Base-by-base conservation (phyloP, 2,888 invertebrate species). In the Rhorus exstirpatorius region DNA sequence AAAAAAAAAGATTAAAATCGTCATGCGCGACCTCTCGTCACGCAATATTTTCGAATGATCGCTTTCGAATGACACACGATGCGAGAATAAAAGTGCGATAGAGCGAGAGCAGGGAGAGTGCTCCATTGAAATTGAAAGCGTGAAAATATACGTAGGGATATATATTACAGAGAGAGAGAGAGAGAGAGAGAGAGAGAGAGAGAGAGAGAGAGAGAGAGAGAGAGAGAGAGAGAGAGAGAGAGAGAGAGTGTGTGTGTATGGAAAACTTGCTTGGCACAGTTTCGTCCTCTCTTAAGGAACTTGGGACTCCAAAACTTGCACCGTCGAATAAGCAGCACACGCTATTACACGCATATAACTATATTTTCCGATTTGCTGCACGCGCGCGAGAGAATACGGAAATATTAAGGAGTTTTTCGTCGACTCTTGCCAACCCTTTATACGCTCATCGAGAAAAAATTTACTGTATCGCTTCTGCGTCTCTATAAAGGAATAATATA, bases 391-490 rank as follows among this genome's bases (percentile, higher is more conserved):
- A 78, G 71, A 71, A 78, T 74, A 78, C 71, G 78, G 71, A 78
- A 78, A 78, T 78, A 71, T 70, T 63, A 44, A 70, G 63, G 78
- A 78, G 78, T n/a, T 63, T 46, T 49, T 44, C 41, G 60, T 21
- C 46, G 71, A 17, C 58, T 31, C 63, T 72, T 72, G 79, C 71
- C 79, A 79, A 79, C 71, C 67, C 63, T 72, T 79, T 79, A 79
- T 79, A 79, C 71, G 55, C 79, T 79, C 71, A 72, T 79, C 71
- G 71, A 79, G 71, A n/a, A 72, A 79, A 72, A 79, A 79, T 79
- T 79, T 72, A 79, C 44, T 46, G 65, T 79, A 26, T 77, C 70
- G 14, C 51, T 70, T 38, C 77, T 31, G 6, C 12, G 12, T 17
- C 8, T 44, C 10, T 26, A 26, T 12, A 35, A 31, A 31, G 60